phyloP scores from a whole-genome alignment of 2,113 vertebrate species.

The Ochotona princeps region DNA sequence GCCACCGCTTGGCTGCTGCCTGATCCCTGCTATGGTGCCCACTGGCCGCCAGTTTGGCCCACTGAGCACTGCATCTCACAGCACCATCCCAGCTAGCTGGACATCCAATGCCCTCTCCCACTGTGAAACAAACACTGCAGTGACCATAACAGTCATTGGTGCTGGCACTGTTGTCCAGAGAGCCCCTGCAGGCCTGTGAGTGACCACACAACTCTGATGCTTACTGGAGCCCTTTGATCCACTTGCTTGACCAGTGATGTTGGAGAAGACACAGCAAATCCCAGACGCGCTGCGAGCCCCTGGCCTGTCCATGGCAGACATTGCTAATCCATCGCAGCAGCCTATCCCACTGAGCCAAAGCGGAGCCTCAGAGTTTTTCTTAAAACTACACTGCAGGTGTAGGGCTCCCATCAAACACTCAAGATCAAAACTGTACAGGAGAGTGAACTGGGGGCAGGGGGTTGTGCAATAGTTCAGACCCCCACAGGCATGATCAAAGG shows the following conservation, averaged over 20 bases:
- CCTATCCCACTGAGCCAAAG: neutral
- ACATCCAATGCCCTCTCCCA: neutral
- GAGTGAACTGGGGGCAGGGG: neutral
- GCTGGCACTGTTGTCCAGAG: neutral
- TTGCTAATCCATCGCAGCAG: neutral
- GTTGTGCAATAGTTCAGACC: too few relatives aligned
- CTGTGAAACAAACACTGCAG: neutral
- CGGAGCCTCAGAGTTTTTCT: neutral
- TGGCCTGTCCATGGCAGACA: neutral
- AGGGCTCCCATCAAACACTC: neutral
- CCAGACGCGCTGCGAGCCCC: neutral
- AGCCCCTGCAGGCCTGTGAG: neutral
- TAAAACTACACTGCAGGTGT: neutral
- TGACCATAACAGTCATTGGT: neutral
- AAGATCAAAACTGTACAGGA: neutral
- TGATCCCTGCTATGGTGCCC: neutral
- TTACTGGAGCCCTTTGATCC: neutral
- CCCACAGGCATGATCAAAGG: too few relatives aligned
- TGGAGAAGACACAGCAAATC: neutral
- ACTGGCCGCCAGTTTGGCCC: neutral
- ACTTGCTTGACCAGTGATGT: neutral
- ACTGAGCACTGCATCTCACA: neutral
- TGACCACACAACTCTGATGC: neutral
- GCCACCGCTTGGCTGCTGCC: neutral
- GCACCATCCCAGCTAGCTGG: neutral